Percentiles rank a stretch among this genome's conserved stretches.
Evolutionary conservation across 1,140 invertebrate species (phyloP).

Genomic region (Branchinecta lynchi): DNA sequence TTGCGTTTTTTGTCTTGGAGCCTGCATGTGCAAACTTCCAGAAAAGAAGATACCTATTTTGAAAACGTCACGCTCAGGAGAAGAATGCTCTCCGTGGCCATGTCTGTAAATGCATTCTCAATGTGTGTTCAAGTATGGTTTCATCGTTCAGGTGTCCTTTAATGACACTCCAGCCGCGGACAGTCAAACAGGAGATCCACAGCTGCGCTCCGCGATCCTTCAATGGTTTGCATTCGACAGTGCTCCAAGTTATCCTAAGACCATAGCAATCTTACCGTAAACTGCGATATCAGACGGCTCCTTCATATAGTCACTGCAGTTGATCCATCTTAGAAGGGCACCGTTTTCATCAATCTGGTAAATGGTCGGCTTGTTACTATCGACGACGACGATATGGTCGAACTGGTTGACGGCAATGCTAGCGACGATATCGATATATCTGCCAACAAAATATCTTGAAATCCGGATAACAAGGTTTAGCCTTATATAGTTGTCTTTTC

Average conservation of each 20-base stretch:
- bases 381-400: slow-evolving; percentile 89
- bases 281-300: slow-evolving; percentile 94
- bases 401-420: slow-evolving; percentile 75
- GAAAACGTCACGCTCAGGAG: too few species aligned
- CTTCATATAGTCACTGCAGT: slow-evolving; percentile 90
- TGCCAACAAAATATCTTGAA: slow-evolving; percentile 23
- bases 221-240: neutral
- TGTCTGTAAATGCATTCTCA: too few species aligned
- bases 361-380: slow-evolving; percentile 90
- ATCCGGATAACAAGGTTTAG: neutral
- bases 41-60: too few species aligned
- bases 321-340: slow-evolving; percentile 82
- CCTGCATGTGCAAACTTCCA: too few species aligned
- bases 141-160: too few species aligned
- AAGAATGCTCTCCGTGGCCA: too few species aligned
- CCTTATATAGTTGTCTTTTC: too few species aligned
- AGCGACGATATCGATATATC: slow-evolving; percentile 95
- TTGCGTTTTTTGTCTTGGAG: too few species aligned
- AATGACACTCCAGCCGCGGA: too few species aligned
- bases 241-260: neutral
- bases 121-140: too few species aligned
- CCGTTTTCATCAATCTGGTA: slow-evolving; percentile 81
- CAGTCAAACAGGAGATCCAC: too few species aligned
- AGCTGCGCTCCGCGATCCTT: too few species aligned
- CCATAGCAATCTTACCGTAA: slow-evolving; percentile 42